These are phyloP conservation scores for Cacatua alba DNA, from an alignment of 2,113 vertebrate genomes.

Conservation along the genomic window DNA sequence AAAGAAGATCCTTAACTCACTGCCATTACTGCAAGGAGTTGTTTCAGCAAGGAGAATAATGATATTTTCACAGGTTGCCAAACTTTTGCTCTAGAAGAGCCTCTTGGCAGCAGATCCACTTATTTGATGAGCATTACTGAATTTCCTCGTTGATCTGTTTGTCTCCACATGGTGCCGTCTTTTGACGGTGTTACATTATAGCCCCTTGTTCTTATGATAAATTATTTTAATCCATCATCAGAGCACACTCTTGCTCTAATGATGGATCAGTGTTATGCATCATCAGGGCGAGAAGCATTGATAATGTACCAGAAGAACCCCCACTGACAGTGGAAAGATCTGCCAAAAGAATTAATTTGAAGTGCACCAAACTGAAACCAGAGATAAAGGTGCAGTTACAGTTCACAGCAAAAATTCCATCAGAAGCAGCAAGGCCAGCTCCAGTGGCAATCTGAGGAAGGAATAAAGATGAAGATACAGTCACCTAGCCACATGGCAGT, in stretches of 20 bases:
- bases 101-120: conserved; percentile 61
- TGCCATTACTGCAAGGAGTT: conserved; percentile 12
- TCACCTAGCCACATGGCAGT: neutral
- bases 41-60: conserved; percentile 49
- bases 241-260: conserved; percentile 33
- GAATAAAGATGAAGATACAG: neutral
- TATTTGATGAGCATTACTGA: conserved; percentile 57
- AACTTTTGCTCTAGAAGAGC: conserved; percentile 59
- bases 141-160: conserved; percentile 64
- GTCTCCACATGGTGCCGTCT: conserved; percentile 66
- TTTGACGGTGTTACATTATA: conserved; percentile 60
- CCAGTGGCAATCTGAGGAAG: neutral
- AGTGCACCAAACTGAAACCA: conserved; percentile 19
- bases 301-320: conserved; percentile 36
- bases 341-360: conserved; percentile 39
- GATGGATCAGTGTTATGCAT: conserved; percentile 64
- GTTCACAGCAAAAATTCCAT: neutral
- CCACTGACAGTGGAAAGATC: conserved; percentile 20
- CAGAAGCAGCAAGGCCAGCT: neutral
- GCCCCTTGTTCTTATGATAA: conserved; percentile 70
- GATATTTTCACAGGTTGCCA: conserved; percentile 64
- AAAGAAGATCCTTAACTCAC: conserved; percentile 23
- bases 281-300: conserved; percentile 43
- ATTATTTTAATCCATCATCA: conserved; percentile 72
- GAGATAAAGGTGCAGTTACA: neutral